Evolutionary conservation across 1,140 invertebrate genomes (phyloP).

Genomic region (Drosophila navojoa): DNA sequence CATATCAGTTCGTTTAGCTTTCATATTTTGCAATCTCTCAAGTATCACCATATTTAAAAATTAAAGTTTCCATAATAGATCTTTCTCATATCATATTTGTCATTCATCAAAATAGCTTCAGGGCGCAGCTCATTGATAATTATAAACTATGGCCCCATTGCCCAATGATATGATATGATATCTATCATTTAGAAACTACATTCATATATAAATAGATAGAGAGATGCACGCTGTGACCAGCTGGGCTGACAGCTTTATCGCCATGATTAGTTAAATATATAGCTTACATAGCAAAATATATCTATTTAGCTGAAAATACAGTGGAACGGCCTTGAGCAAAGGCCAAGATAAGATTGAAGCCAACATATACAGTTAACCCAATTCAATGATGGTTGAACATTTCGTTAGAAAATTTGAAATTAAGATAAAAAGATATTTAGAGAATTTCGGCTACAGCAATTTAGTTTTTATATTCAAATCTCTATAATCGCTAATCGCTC

Average conservation of each 20-base stretch:
- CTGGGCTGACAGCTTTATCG: conserved; percentile 1
- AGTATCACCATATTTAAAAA: too few species aligned
- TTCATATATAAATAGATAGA: background rate
- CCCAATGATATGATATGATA: background rate
- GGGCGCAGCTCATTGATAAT: background rate
- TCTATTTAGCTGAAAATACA: background rate
- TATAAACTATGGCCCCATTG: background rate
- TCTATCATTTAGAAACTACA: too few species aligned
- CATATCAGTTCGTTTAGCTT: too few species aligned
- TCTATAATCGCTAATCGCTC: background rate
- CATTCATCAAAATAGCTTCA: too few species aligned
- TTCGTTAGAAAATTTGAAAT: too few species aligned
- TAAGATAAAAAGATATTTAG: too few species aligned
- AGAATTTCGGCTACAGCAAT: background rate
- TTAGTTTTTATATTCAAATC: background rate
- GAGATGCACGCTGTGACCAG: background rate
- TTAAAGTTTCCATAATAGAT: too few species aligned
- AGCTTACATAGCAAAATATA: background rate
- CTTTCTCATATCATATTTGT: too few species aligned
- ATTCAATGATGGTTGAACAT: background rate
- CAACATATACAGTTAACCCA: background rate
- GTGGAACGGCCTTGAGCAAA: background rate
- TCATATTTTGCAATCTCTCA: too few species aligned
- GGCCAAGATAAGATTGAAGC: background rate
- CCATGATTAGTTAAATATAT: background rate